Evolutionary conservation across 2,113 vertebrate species (phyloP), one percentile per base, ranked within the genome.

Genomic region (Ardeotis arabs): DNA sequence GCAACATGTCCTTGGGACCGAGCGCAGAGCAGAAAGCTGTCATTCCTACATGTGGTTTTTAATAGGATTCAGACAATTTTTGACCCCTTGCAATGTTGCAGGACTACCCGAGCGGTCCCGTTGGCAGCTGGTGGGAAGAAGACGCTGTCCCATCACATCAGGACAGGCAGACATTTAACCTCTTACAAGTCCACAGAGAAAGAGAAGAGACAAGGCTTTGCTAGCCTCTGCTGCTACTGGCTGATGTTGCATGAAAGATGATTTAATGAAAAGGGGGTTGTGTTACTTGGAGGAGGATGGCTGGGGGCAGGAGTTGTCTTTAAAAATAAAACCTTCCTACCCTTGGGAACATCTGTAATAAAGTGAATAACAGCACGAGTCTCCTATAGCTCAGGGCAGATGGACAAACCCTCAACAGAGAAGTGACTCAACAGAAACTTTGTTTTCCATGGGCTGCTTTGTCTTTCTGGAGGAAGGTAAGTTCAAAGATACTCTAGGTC

Each of bases 281-380:
- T 58, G 78, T 53, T 29, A 16, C 22, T 6, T 25, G 28, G 35
- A 37, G 25, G 24, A 31, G n/a, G 35, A 14, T 6, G 31, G 47
- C 18, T 50, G 7, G 7, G 19, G 41, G 14, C 60, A 76, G 20
- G 53, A 56, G 4, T 2, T 44, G 18, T 15, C 27, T 52, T 70
- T 16, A 29, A 27, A 41, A 73, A 37, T 14, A 11, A 68, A 75
- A 21, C 28, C 45, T n/a, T 25, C 31, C 37, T 53, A 4, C 20
- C 10, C 29, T 45, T 9, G 14, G 23, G 53, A 64, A 44, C 6
- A 19, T 21, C 45, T 17, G 55, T 29, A 49, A 33, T n/a, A 16
- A 59, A 59, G 33, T 7, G 37, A 55, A 14, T 10, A 49, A 14
- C 0, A 25, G 17, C 0, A 0, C 1, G 27, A 64, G 50, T 23